phyloP scores from a whole-genome alignment of 2,797 vertebrate species.

The Leptodactylus fallax region DNA sequence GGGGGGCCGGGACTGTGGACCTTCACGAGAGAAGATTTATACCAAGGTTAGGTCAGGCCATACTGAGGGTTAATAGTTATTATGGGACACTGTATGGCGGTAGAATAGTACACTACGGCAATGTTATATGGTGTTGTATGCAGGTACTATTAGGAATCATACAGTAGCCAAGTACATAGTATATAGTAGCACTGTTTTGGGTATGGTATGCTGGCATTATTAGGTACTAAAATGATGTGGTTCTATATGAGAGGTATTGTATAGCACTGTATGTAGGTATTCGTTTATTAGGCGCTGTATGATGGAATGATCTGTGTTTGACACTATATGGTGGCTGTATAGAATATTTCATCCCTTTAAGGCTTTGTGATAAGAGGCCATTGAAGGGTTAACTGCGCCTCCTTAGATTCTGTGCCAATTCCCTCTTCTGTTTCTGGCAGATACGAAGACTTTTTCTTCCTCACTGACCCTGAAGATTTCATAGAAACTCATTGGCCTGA shows the following conservation, averaged over 20 bases:
- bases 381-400: background rate
- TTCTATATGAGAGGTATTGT: too few species aligned
- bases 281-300: too few species aligned
- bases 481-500: slow-evolving; percentile 81
- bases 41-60: slow-evolving; percentile 75
- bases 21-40: slow-evolving; percentile 76
- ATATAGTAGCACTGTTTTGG: background rate
- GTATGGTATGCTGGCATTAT: background rate
- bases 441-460: slow-evolving; percentile 84
- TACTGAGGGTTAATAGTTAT: too few species aligned
- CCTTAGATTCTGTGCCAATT: too few species aligned
- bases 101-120: background rate
- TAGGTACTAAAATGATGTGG: too few species aligned
- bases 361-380: too few species aligned
- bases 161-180: too few species aligned
- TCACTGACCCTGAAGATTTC: slow-evolving; percentile 83
- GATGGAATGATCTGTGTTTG: too few species aligned
- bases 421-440: slow-evolving; percentile 68
- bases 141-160: background rate
- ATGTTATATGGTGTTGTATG: background rate
- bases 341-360: background rate
- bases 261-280: too few species aligned
- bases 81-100: background rate
- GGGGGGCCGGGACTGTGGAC: slow-evolving; percentile 83
- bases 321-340: too few species aligned